Base-by-base conservation (phyloP, 2,797 vertebrate genomes). In the Morus bassanus region DNA sequence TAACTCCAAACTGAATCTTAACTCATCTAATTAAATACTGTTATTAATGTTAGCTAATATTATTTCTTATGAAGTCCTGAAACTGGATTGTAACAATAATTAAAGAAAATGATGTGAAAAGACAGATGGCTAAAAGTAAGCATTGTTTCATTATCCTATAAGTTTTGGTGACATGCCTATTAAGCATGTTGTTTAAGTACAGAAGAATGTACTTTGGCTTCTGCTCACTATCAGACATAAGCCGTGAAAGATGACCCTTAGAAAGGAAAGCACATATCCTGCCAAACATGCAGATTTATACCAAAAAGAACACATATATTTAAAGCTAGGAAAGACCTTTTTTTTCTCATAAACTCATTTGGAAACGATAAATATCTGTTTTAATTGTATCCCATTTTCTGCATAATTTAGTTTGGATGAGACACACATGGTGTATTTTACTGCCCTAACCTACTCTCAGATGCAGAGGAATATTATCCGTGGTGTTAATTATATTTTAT, bases 1-100 rank as follows among this genome's bases (percentile, higher is more conserved):
- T 82, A 93, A 65, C n/a, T 96, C 69, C 60, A 94, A 83, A 93
- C 17, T 81, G 51, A 95, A 88, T 93, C 72, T 67, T 90, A 94
- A 96, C 81, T 59, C 33, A 83, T 94, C 63, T 89, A 61, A 88
- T 80, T 72, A 87, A 82, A 94, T 51, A 60, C 9, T 88, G 30
- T 53, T 89, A 82, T 74, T 96, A 91, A 89, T 92, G 39, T 85
- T 97, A 89, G 37, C 45, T 70, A 93, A 63, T 60, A 91, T n/a
- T 78, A 43, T 91, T 94, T 96, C 63, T 72, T 94, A 76, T 21
- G 57, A 87, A 95, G 33, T 19, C 59, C 59, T 95, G 89, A 92
- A 92, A 95, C 11, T 6, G 24, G 65, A 93, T 60, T 83, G 30
- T 93, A 89, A 84, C 17, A 91, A 75, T 85, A 72, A 69, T 46